Conservation (phyloP, 2,888 invertebrate species). For the Idaea biselata region DNA sequence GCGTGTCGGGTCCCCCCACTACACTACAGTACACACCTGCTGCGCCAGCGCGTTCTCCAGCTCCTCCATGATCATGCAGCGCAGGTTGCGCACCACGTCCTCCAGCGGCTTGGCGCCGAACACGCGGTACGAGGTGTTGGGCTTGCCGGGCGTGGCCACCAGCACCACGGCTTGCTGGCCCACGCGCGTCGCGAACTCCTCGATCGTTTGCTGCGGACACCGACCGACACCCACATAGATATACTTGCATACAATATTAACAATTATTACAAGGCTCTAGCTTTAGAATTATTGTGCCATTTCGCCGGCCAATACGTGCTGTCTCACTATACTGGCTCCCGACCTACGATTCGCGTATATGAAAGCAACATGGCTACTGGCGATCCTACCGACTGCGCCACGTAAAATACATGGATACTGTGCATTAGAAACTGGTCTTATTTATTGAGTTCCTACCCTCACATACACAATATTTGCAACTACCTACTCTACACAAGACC, state of each 20-base stretch:
- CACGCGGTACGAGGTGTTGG: constrained; percentile 97
- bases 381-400: no score
- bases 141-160: constrained; percentile 97
- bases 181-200: constrained; percentile 97
- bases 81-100: constrained; percentile 95
- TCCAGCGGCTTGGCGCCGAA: constrained; percentile 98
- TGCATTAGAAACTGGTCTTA: no score
- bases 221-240: not conserved
- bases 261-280: not conserved
- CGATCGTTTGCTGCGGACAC: constrained; percentile 89
- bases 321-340: no score
- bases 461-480: no score
- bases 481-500: no score
- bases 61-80: constrained; percentile 96
- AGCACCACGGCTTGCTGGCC: constrained; percentile 98
- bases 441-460: no score
- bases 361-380: no score
- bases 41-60: constrained; percentile 95
- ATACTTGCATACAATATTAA: not conserved
- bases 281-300: no score
- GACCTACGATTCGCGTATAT: no score
- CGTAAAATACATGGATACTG: no score
- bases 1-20: no score
- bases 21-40: no score
- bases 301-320: not conserved